Conservation (phyloP, 2,797 vertebrate species). For the Benthosema pterotum region DNA sequence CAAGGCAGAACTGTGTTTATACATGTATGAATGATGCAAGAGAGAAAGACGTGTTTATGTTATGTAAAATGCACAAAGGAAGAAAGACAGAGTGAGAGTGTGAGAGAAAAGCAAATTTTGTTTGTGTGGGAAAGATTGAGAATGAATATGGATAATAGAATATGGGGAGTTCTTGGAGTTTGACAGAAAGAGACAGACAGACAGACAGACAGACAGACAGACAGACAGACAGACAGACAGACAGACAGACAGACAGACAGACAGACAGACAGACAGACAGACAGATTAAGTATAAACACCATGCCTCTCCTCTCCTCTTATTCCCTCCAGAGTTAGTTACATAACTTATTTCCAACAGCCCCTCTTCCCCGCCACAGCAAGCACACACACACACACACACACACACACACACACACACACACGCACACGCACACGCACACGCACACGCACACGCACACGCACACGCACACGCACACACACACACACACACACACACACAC, state of each 20-base stretch:
- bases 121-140: slow-evolving; percentile 14
- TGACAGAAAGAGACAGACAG: slow-evolving; percentile 21
- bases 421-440: slow-evolving; percentile 3
- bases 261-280: too few species aligned
- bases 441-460: slow-evolving; percentile 5
- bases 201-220: slow-evolving; percentile 1
- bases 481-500: slow-evolving; percentile 2
- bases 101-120: slow-evolving; percentile 18
- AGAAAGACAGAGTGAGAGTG: slow-evolving; percentile 3
- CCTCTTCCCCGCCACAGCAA: background rate
- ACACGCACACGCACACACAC: too few species aligned
- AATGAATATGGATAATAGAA: too few species aligned
- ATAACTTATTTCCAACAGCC: slow-evolving; percentile 76
- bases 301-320: slow-evolving; percentile 34
- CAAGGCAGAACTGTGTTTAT: slow-evolving; percentile 15
- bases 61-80: slow-evolving; percentile 9
- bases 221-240: background rate
- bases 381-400: too few species aligned
- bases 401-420: slow-evolving; percentile 5
- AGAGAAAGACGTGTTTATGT: slow-evolving; percentile 14
- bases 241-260: too few species aligned
- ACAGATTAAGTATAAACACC: background rate
- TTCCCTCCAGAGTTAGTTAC: slow-evolving; percentile 67
- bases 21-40: background rate
- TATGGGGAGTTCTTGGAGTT: background rate